Base-by-base conservation (phyloP, 2,797 vertebrate species). In the Lepilemur septentrionalis region DNA sequence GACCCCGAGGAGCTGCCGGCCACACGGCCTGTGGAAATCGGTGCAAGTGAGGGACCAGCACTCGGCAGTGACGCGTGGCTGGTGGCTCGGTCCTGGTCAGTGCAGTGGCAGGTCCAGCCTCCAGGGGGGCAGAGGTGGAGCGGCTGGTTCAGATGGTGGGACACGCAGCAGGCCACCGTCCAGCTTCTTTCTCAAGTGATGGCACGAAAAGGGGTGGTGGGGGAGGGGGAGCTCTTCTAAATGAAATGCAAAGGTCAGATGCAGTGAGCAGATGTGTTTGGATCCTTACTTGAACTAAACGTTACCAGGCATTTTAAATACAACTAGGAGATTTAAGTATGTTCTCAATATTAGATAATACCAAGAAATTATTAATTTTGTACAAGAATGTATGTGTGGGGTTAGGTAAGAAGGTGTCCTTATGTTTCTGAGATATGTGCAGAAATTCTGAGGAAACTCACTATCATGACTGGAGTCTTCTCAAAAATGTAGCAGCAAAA, bases 31-130 rank as follows among this genome's bases (percentile, higher is more conserved):
- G 46, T 18, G 13, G 65, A 80, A 50, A 23, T 4, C 3, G 25
- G 32, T 1, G 46, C 10, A 7, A 81, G 7, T 3, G 55, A 38
- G 15, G 38, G 30, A 43, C 6, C 0, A 2, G 32, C 13, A 20
- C 22, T 69, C 3, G 3, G 41, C 2, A 11, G 38, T 55, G 84
- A 57, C 20, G 14, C 23, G 32, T 35, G 63, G 25, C 67, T 4
- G 35, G 50, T 1, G 50, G 35, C 17, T 43, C n/a, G 18, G 83
- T 41, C 32, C 65, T 72, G 15, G 41, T 30, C 48, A 7, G 7
- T 2, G 5, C 9, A 17, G 59, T 32, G 28, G 30, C 23, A 35
- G 69, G 32, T 7, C 38, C 32, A 11, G 70, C n/a, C 70, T n/a
- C 38, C 13, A 18, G 28, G 59, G 59, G 59, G 28, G 28, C 25